Base-by-base conservation (phyloP, 2,113 vertebrate genomes). In the Lophius piscatorius region DNA sequence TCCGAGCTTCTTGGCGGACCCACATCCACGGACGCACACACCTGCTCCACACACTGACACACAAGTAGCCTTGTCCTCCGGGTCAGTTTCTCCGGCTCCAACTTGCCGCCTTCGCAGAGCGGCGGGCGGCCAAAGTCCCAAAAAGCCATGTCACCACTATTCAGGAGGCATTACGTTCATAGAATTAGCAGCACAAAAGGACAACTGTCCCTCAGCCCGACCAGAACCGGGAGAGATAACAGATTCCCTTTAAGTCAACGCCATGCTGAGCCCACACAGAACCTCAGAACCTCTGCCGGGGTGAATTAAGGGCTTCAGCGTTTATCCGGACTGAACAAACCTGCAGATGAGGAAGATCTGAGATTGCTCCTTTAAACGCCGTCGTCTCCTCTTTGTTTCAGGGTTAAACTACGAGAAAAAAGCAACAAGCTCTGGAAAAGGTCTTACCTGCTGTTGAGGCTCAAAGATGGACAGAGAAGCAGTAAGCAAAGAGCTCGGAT, bases 401-500 rank as follows among this genome's bases (percentile, higher is more conserved):
- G 52, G 57, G 5, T 52, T 9, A 84, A 80, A 74, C 41, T 67
- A 38, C 59, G 17, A 20, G 40, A 22, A 33, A 16, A 48, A 50
- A 14, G n/a, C n/a, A n/a, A n/a, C n/a, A 23, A 56, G 48, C 24
- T 47, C 17, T 72, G 57, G 9, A 49, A 76, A 14, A 21, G 61
- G 26, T 80, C 89, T 85, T 87, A 93, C 91, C 91, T 90, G 80
- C 83, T 89, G 80, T 91, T 90, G 86, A 88, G 71, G 86, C 89
- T 90, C 58, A 92, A 73, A 75, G 88, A 90, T 38, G 92, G 91
- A 70, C 86, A 90, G 68, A 93, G 83, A 57, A 93, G 90, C 75
- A 93, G 80, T 71, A 92, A 74, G 84, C 85, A 91, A 76, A 91
- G 68, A 74, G 90, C 90, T 59, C 83, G 86, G 84, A 91, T 81